Evolutionary conservation across 2,797 vertebrate genomes (phyloP).

Genomic region (Chrosomus eos): DNA sequence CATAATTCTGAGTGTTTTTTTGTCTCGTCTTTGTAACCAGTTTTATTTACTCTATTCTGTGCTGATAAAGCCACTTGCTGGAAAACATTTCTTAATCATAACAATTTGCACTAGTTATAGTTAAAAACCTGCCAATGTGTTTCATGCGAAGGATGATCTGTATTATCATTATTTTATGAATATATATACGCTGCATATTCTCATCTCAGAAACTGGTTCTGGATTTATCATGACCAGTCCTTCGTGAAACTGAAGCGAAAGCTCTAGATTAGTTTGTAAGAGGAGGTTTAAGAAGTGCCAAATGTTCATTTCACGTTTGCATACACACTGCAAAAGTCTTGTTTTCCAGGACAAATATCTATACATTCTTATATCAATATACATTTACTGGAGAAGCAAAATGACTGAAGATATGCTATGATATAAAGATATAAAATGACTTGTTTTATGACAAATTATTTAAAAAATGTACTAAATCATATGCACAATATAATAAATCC

Average conservation of each 20-base stretch:
- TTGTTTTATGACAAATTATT: neutral
- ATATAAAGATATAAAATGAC: neutral
- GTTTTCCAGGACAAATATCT: neutral
- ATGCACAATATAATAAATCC: too few relatives aligned
- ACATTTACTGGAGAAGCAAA: neutral
- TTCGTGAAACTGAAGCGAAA: neutral
- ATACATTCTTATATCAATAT: neutral
- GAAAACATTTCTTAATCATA: constrained; percentile 32
- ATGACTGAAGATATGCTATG: neutral
- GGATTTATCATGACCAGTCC: neutral
- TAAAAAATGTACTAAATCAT: neutral
- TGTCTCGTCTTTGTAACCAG: neutral
- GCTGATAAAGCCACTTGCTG: constrained; percentile 10
- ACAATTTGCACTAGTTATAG: constrained; percentile 56
- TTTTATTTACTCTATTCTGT: constrained; percentile 3
- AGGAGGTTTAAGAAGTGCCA: constrained; percentile 38
- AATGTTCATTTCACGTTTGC: neutral
- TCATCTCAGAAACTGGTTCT: neutral
- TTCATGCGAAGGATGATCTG: neutral
- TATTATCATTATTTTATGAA: constrained; percentile 19
- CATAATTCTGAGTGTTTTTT: neutral
- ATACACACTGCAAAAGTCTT: neutral
- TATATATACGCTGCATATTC: neutral
- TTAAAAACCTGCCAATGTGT: constrained; percentile 35
- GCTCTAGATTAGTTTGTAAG: neutral